Base-by-base conservation (phyloP, 2,113 vertebrate species). In the Phycodurus eques region DNA sequence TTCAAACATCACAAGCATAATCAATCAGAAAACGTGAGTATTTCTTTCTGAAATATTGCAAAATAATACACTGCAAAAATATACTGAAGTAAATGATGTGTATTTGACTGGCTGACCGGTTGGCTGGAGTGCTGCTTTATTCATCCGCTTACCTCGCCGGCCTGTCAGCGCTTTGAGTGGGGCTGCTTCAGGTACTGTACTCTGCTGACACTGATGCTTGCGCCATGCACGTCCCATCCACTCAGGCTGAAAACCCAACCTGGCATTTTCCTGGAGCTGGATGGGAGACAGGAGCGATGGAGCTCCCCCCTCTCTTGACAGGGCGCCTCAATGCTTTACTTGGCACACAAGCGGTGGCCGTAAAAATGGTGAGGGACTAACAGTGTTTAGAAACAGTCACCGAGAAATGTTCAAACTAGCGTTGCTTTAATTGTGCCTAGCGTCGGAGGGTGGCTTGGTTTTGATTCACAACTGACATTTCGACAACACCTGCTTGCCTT, bases 221-320 rank as follows among this genome's bases (percentile, higher is more conserved):
- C 75, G 47, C 80, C 22, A 61, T 66, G 73, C 76, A 82, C 80
- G 79, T 88, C 85, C 74, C 67, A 74, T 80, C 82, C 87, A 85
- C 86, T 89, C 87, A 88, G 77, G 85, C 88, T 89, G 90, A 91
- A 91, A 91, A 90, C 84, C 76, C 83, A 79, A 87, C 80, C 80
- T 89, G 83, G 83, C 81, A 77, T 85, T 81, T 89, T 86, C 84
- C 87, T 81, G 72, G 86, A 87, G 83, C 85, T 80, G 74, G 68
- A 74, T 78, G 71, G 77, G 76, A 83, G 80, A 63, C 19, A 1
- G 44, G 73, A 68, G 74, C 73, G 74, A 67, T 31, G 7, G 71
- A 76, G 76, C 9, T 12, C 66, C 13, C 11, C 9, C 81, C 73
- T 76, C 65, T 75, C 19, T 6, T 80, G 84, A 87, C 83, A 78